Base-by-base conservation (phyloP, 2,888 invertebrate species). In the Spatulosminthurus flaviceps region DNA sequence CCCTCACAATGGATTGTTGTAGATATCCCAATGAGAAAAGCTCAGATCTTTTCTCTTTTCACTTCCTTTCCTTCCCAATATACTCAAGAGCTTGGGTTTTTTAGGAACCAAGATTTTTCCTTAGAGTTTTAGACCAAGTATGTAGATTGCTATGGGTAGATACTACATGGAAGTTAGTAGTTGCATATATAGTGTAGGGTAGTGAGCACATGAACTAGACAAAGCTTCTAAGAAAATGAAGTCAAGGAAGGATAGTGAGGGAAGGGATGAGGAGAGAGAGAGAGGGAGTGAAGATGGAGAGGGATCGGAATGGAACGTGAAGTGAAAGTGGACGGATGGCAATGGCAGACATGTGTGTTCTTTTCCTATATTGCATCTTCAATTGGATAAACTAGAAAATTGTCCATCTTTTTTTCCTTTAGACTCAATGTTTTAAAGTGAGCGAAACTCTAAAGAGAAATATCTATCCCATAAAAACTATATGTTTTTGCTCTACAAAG, bases 261-360 rank as follows among this genome's bases (percentile, higher is more conserved):
- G 67, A 67, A 28, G 9, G 34, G 22, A 41, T n/a, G n/a, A n/a
- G n/a, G 13, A 28, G 28, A 28, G 29, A 67, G 29, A 24, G 28
- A 26, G 67, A 1, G 28, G 29, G 67, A 67, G 67, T 16, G 34
- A 41, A 41, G 34, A 34, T 19, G 41, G 51, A 51, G 51, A 51
- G 11, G 16, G 67, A 16, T 16, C 13, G 64, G 7, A 67, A 29
- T 26, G 34, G 41, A 41, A 41, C 29, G 67, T 29, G 29, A 70
- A 41, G 70, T 70, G 21, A 70, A 70, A 70, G 41, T 41, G 21
- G 70, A 70, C 41, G 70, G 41, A 70, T 70, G 70, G 70, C 70
- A 70, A 22, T 70, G 70, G 70, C 70, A 70, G 70, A 41, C 70
- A 22, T 34, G 70, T 70, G n/a, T 70, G 13, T n/a, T n/a, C 29